A percentile compares a stretch with the other conserved stretches of the same genome.
Conservation (phyloP, 2,888 invertebrate genomes). For the Automeris io region DNA sequence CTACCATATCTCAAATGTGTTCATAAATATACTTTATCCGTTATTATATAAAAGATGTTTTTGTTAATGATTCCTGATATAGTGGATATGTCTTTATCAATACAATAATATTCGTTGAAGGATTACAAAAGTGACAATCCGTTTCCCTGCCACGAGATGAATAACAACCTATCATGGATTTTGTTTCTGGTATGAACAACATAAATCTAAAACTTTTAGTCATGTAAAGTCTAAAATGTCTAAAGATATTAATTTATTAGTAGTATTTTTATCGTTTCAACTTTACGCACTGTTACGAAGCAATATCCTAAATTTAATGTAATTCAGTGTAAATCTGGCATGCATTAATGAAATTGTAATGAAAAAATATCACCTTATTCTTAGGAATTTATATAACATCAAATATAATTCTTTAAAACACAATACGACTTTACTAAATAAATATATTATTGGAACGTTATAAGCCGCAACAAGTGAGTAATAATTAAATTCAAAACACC, state of each 20-base stretch:
- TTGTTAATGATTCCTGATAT: slow-evolving; percentile 48
- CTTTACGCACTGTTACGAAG: too few species aligned
- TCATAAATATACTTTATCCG: slow-evolving; percentile 11
- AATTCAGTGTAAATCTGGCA: too few species aligned
- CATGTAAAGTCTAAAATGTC: neutral
- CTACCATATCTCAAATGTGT: slow-evolving; percentile 20
- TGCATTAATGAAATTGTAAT: too few species aligned
- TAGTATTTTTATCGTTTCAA: too few species aligned
- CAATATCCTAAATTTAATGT: too few species aligned
- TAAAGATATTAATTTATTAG: neutral
- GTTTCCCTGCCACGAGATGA: slow-evolving; percentile 58
- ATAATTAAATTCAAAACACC: too few species aligned
- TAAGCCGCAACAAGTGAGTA: too few species aligned
- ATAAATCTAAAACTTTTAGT: slow-evolving; percentile 11
- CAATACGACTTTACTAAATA: too few species aligned
- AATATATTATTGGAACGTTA: too few species aligned
- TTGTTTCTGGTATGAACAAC: slow-evolving; percentile 54
- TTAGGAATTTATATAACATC: too few species aligned
- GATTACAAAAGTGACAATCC: slow-evolving; percentile 33
- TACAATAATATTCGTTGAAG: slow-evolving; percentile 57
- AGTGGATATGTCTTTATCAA: slow-evolving; percentile 71
- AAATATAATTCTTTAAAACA: too few species aligned
- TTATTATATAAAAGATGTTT: slow-evolving; percentile 39
- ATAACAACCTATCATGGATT: slow-evolving; percentile 58
- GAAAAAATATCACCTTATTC: too few species aligned